phyloP scores from a whole-genome alignment of 1,140 invertebrate species.

The Scaptomyza graminum region DNA sequence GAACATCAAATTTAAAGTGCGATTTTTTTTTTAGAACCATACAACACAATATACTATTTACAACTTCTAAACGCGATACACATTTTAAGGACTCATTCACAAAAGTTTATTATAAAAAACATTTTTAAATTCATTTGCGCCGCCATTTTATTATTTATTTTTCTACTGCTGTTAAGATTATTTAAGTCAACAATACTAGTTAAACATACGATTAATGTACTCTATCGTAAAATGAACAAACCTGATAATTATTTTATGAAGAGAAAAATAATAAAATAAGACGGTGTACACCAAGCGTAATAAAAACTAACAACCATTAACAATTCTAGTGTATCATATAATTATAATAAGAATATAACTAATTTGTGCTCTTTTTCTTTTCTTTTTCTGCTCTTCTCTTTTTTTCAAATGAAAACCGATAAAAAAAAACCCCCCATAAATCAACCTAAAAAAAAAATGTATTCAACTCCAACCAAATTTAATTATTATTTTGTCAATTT shows the following conservation, averaged over 20 bases:
- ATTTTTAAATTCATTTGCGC: slow-evolving; percentile 65
- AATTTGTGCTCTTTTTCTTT: slow-evolving; percentile 84
- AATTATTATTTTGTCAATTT: slow-evolving; percentile 62
- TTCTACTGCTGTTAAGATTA: slow-evolving; percentile 54
- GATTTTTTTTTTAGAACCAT: slow-evolving; percentile 12
- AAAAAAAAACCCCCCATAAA: slow-evolving; percentile 26
- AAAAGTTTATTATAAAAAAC: slow-evolving; percentile 4
- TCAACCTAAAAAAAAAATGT: slow-evolving; percentile 27
- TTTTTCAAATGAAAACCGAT: slow-evolving; percentile 64
- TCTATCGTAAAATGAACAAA: slow-evolving; percentile 31
- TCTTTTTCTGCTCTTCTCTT: slow-evolving; percentile 83
- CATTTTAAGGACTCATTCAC: slow-evolving; percentile 31
- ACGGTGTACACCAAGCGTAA: slow-evolving; percentile 38
- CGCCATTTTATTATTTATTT: slow-evolving; percentile 66
- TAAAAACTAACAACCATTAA: slow-evolving; percentile 64
- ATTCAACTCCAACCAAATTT: slow-evolving; percentile 42
- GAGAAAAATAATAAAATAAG: slow-evolving; percentile 22
- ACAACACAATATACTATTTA: slow-evolving; percentile 9
- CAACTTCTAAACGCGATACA: slow-evolving; percentile 18
- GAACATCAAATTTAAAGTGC: slow-evolving; percentile 6
- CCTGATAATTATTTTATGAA: slow-evolving; percentile 46
- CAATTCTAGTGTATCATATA: slow-evolving; percentile 72
- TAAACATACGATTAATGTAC: slow-evolving; percentile 53
- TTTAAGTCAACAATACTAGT: slow-evolving; percentile 59
- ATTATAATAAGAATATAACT: slow-evolving; percentile 78